Percentiles rank a stretch among this genome's conserved stretches.
phyloP scores from a whole-genome alignment of 2,888 invertebrate genomes.

The Lamellibrachia satsuma region DNA sequence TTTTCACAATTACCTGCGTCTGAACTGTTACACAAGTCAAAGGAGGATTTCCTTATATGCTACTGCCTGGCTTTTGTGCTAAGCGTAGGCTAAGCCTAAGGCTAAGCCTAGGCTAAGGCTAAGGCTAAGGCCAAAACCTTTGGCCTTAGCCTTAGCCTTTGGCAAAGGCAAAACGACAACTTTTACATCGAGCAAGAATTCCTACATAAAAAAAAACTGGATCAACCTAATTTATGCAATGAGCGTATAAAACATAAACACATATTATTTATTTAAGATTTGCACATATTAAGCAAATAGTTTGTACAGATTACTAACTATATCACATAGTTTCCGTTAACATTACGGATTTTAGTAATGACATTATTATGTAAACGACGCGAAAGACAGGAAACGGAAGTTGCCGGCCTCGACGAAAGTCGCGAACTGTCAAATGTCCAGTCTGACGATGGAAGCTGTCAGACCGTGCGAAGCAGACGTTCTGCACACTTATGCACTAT shows the following conservation, averaged over 20 bases:
- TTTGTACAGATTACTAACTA: background rate
- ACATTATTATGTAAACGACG: background rate
- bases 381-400: background rate
- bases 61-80: no score
- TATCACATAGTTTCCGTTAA: background rate
- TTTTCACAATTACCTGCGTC: no score
- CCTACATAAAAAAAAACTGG: background rate
- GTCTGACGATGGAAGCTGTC: background rate
- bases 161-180: no score
- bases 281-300: background rate
- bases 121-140: no score
- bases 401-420: background rate
- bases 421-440: background rate
- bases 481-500: background rate
- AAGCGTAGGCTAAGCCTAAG: no score
- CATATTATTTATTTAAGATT: background rate
- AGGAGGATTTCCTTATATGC: no score
- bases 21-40: no score
- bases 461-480: background rate
- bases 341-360: background rate
- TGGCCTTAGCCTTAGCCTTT: no score
- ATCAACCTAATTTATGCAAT: background rate
- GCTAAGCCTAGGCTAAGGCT: no score
- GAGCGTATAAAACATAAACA: background rate
- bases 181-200: no score